Evolutionary conservation across 1,140 invertebrate genomes (phyloP), one percentile per base, ranked within the genome.

Genomic region (Pogonomyrmex californicus): DNA sequence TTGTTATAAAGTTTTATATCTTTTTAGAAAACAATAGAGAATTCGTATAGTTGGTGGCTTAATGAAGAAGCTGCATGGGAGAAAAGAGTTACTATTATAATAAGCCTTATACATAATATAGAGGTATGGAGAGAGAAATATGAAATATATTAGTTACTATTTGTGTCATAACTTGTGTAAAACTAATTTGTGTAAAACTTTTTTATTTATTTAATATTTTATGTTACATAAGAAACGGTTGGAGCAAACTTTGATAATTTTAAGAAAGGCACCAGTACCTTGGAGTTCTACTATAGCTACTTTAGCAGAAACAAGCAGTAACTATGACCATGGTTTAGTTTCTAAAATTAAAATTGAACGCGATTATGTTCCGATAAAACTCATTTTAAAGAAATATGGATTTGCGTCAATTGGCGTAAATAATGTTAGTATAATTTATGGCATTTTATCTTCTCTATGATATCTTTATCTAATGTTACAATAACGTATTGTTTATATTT

Each of bases 51-150:
- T 63, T 95, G 93, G 92, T 94, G 94, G 92, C 87, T 91, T 41
- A 93, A 87, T 85, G 93, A 94, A 77, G 92, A 93, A 91, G 91
- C 91, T 62, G 86, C 89, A 30, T 95, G 94, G 94, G 94, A 94
- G 54, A 87, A 87, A 87, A 91, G 88, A 79, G n/a, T 94, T 30
- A 75, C 88, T 70, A 70, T 89, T 38, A 85, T 94, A 60, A 87
- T 94, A 30, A 38, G 51, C 30, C 91, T 92, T 71, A 92, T 94
- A 41, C 90, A 92, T 12, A 88, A 94, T 83, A 76, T 92, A 86
- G 88, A 94, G 90, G 93, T 93, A 23, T 23, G 23, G 0, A 23
- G 23, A 23, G 23, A 23, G 23, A 87, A 85, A 77, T 23, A 30
- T 70, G 10, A 14, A 9, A 23, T 6, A 23, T 23, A 76, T 23